Conservation (phyloP, 2,797 vertebrate species). For the Gymnopithys bicolor region DNA sequence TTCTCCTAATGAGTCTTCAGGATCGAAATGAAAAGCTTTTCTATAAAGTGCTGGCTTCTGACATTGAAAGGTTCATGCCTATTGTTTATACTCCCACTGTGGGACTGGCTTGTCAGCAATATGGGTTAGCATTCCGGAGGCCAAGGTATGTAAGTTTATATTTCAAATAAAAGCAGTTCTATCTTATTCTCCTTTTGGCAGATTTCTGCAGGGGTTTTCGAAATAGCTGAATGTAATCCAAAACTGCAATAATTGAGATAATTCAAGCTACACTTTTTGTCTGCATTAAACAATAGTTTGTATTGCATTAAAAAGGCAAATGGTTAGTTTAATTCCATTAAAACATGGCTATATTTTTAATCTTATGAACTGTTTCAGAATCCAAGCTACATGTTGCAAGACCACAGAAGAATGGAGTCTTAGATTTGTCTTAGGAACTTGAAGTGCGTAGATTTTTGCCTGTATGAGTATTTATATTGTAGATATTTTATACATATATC, state of each 20-base stretch:
- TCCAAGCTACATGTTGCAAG: background rate
- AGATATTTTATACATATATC: background rate
- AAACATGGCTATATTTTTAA: background rate
- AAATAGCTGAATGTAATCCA: constrained; percentile 11
- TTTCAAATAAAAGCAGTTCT: constrained; percentile 54
- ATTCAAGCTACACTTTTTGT: constrained; percentile 11
- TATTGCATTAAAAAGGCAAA: background rate
- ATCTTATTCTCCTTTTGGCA: constrained; percentile 35
- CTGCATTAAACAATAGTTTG: constrained; percentile 2
- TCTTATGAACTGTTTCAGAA: background rate
- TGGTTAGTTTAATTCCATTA: background rate
- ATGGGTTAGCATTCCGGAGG: constrained; percentile 90
- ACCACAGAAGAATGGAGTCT: background rate
- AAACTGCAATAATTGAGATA: constrained; percentile 28
- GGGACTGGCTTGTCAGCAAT: constrained; percentile 94
- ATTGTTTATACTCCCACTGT: constrained; percentile 97
- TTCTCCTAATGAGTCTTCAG: constrained; percentile 96
- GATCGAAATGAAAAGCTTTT: constrained; percentile 97
- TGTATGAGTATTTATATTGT: background rate
- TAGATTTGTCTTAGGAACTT: background rate
- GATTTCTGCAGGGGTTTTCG: constrained; percentile 5
- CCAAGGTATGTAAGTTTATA: constrained; percentile 87
- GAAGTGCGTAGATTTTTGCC: background rate
- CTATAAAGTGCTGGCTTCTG: constrained; percentile 88
- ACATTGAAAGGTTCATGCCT: constrained; percentile 96